Base-by-base conservation (phyloP, 2,113 vertebrate genomes). In the Strix uralensis region DNA sequence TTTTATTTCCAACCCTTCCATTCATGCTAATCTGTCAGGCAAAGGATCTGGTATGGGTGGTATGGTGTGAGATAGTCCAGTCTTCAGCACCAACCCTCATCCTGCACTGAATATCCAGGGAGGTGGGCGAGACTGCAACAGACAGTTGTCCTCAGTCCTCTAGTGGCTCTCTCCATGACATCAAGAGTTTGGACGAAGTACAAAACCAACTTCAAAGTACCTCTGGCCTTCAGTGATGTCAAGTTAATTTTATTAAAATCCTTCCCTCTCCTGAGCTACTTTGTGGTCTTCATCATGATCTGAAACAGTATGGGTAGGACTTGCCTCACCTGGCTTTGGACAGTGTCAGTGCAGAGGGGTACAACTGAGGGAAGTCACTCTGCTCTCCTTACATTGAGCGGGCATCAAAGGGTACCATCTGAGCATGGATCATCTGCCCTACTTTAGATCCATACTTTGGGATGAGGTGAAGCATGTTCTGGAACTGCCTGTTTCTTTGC, bases 81-180 rank as follows among this genome's bases (percentile, higher is more conserved):
- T 25, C 23, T 67, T 71, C 36, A 75, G 23, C 19, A 51, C 25
- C 14, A 59, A 12, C 22, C 3, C 13, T 62, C 21, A 9, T 15
- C 15, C 26, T 78, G 13, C 44, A 36, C 4, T 27, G 40, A 79
- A 58, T 13, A 20, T 6, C 13, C 19, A n/a, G 30, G n/a, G 26
- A 92, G 26, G 6, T 19, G 23, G 18, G 4, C 36, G 16, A 77
- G 36, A n/a, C 12, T 13, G 6, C 66, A 59, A 16, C 4, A 44
- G 15, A 14, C 4, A 19, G 3, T 1, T 75, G 18, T 30, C 13
- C n/a, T 85, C 0, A 0, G 9, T 69, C 15, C 57, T 57, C 7
- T 23, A 20, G 14, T 36, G 42, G 5, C 4, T 40, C 1, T 73
- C 44, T 62, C 46, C 36, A 9, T 13, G 81, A 20, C 7, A 32